Base-by-base conservation (phyloP, 2,888 invertebrate species). In the Tuta absoluta region DNA sequence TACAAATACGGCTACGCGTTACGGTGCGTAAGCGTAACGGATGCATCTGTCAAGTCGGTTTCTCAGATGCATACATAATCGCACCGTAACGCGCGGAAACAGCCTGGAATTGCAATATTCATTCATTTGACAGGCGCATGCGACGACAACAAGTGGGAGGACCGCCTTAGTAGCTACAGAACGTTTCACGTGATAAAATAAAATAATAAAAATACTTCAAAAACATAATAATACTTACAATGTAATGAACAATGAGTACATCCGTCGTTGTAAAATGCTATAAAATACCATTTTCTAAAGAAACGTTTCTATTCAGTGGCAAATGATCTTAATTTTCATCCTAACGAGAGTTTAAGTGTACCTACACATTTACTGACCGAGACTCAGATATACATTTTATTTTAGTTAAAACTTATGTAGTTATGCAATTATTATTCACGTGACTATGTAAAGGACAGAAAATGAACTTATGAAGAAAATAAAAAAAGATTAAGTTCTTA, bases 401-500 rank as follows among this genome's bases (percentile, higher is more conserved):
- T 33, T 33, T 33, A 33, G 33, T 8, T 33, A 33, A 8, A 33
- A 28, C 3, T 28, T 28, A 28, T 8, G 33, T 33, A 33, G 33
- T 33, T 33, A 33, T 10, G 8, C 33, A 33, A 33, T 10, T 33
- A 33, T 7, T 33, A 33, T 33, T 33, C 33, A 33, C 33, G 33
- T 33, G 10, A 33, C 33, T 33, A 49, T 2, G 17, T 49, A 11
- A 17, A 49, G 21, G 10, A 49, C 17, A 10, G 21, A 21, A 21
- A 21, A 19, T 2, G 12, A 21, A n/a, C 56, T 24, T 28, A n/a
- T 3, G 33, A 56, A 56, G 2, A 33, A 28, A 48, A 48, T 24
- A 48, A 28, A 61, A 45, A 24, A 10, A 21, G 21, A 41, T 11
- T 10, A 33, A 38, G 8, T 49, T 12, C 10, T 61, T 48, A 79